Evolutionary conservation across 1,140 invertebrate species (phyloP).

Genomic region (Stenopsyche tienmushanensis): DNA sequence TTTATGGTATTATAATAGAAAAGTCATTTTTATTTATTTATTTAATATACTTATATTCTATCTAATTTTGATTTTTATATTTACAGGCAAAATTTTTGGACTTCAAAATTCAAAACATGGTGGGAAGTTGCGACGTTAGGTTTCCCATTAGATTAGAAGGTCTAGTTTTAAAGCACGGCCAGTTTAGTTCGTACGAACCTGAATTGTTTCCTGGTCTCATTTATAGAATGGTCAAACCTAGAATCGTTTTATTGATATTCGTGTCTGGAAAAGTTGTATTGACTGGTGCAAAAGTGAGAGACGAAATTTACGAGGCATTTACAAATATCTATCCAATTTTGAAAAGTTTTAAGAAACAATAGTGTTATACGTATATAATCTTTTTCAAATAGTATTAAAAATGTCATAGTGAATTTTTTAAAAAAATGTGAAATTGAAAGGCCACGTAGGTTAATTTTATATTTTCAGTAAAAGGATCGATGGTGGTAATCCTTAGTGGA

Average conservation of each 20-base stretch:
- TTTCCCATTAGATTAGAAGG: constrained; percentile 98
- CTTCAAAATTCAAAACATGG: constrained; percentile 99
- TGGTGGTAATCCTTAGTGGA: too few species aligned
- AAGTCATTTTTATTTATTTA: constrained; percentile 18
- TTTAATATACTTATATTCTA: not conserved
- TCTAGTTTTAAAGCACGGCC: constrained; percentile 92
- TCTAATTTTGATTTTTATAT: constrained; percentile 28
- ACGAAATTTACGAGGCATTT: constrained; percentile 99
- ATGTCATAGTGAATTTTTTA: too few species aligned
- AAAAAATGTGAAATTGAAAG: too few species aligned
- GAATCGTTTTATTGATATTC: constrained; percentile 98
- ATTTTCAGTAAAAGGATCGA: too few species aligned
- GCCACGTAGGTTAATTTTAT: too few species aligned
- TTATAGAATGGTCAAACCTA: constrained; percentile 98
- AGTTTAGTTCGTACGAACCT: constrained; percentile 95
- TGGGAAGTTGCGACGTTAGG: constrained; percentile 98
- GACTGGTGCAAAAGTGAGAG: constrained; percentile 96
- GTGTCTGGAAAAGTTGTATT: constrained; percentile 98
- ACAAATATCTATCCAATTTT: constrained; percentile 99
- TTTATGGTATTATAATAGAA: constrained; percentile 75
- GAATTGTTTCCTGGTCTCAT: constrained; percentile 98
- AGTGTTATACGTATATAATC: constrained; percentile 19
- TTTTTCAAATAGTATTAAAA: not conserved
- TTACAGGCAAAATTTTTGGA: constrained; percentile 96
- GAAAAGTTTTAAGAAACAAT: constrained; percentile 97